Conservation (phyloP, 1,140 invertebrate genomes). For the Adoxophyes honmai region DNA sequence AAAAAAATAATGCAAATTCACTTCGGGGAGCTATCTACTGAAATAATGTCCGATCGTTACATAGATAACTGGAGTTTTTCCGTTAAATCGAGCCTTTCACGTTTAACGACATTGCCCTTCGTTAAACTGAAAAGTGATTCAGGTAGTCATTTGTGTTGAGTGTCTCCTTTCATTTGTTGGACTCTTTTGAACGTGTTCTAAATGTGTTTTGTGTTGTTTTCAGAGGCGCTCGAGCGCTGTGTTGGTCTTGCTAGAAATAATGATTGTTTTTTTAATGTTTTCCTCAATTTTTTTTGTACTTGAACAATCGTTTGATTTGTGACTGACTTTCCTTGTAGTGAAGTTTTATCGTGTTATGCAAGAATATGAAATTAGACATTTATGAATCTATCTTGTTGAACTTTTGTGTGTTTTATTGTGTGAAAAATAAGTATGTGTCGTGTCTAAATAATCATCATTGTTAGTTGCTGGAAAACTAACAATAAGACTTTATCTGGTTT, state of each 20-base stretch:
- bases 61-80: slow-evolving; percentile 64
- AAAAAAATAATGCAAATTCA: slow-evolving; percentile 74
- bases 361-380: too few species aligned
- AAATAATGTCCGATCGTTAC: slow-evolving; percentile 64
- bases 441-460: too few species aligned
- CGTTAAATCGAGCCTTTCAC: slow-evolving; percentile 56
- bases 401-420: too few species aligned
- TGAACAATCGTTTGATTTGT: too few species aligned
- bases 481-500: too few species aligned
- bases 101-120: slow-evolving; percentile 62
- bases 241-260: slow-evolving; percentile 27
- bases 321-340: too few species aligned
- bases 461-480: too few species aligned
- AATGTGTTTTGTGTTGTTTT: slow-evolving; percentile 44
- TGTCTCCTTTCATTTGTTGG: slow-evolving; percentile 51
- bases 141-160: slow-evolving; percentile 56
- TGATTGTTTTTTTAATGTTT: slow-evolving; percentile 25
- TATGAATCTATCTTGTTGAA: too few species aligned
- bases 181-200: slow-evolving; percentile 33
- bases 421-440: too few species aligned
- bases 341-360: too few species aligned
- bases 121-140: slow-evolving; percentile 68
- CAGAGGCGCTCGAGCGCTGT: background rate
- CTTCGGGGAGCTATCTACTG: slow-evolving; percentile 37
- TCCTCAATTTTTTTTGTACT: too few species aligned